Percentiles rank a stretch among this genome's conserved stretches.
phyloP scores from a whole-genome alignment of 2,888 invertebrate genomes.

The Proisotoma minuta region DNA sequence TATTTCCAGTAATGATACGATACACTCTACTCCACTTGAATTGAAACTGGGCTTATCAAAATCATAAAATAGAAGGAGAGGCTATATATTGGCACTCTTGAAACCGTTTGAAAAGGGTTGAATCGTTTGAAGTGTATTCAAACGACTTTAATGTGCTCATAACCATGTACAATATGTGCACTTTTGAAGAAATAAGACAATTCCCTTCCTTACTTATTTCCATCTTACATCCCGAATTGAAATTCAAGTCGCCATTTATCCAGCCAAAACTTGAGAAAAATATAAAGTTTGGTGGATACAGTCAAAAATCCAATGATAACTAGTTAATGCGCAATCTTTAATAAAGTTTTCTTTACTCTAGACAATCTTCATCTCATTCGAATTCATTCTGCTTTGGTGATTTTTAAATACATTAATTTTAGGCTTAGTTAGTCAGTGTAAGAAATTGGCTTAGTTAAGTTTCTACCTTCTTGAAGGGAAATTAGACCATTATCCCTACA shows the following conservation, averaged over 20 bases:
- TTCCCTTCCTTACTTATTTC: background rate
- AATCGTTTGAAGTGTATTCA: background rate
- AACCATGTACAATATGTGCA: conserved; percentile 4
- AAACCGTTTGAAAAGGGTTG: too few relatives aligned
- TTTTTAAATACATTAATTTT: too few relatives aligned
- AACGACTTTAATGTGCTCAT: conserved; percentile 2
- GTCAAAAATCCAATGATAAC: too few relatives aligned
- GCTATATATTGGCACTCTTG: background rate
- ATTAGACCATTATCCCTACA: background rate
- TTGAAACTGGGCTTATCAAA: background rate
- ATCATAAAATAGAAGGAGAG: background rate
- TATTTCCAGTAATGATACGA: background rate
- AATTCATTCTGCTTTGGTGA: too few relatives aligned
- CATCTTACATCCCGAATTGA: background rate
- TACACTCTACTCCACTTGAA: too few relatives aligned
- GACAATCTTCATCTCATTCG: too few relatives aligned
- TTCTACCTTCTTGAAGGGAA: background rate
- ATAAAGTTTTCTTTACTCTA: too few relatives aligned
- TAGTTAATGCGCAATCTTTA: too few relatives aligned
- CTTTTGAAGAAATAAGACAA: conserved; percentile 3
- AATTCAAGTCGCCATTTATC: background rate
- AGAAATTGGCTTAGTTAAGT: background rate
- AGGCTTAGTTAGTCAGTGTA: too few relatives aligned
- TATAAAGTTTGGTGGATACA: too few relatives aligned
- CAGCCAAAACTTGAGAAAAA: too few relatives aligned